These are phyloP conservation scores for Escarpia spicata DNA, from an alignment of 2,888 invertebrate species.

Conservation along the genomic window DNA sequence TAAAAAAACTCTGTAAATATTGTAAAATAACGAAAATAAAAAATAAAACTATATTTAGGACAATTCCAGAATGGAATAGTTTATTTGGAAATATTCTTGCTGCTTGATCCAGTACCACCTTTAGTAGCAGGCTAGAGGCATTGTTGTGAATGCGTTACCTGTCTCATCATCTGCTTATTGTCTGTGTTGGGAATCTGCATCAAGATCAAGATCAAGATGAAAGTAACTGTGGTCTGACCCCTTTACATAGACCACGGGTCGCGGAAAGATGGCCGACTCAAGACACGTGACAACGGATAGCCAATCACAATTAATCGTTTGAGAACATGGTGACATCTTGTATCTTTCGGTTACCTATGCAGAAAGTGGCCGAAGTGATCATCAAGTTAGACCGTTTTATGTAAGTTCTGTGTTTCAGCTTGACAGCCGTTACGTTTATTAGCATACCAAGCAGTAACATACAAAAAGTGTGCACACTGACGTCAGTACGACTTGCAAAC, in stretches of 20 bases:
- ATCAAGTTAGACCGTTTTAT: neutral
- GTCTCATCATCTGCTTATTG: no score
- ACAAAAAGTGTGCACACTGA: neutral
- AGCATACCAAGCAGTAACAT: neutral
- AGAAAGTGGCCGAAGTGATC: neutral
- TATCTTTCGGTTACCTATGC: neutral
- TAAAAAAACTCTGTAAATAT: no score
- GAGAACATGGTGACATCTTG: slow-evolving; percentile 5
- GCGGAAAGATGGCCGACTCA: neutral
- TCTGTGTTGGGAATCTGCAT: no score
- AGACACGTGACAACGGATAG: neutral
- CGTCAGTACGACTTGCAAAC: neutral
- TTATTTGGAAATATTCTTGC: no score
- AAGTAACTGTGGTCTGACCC: no score
- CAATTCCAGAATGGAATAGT: no score
- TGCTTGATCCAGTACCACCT: no score
- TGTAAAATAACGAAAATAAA: no score
- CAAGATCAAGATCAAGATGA: no score
- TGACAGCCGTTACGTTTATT: neutral
- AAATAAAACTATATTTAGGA: no score
- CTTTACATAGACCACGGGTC: neutral
- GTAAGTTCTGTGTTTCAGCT: neutral
- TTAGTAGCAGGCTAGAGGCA: no score
- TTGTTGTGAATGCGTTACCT: no score
- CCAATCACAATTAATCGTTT: neutral